These are phyloP conservation scores for Ophion ellenae DNA, from an alignment of 2,888 invertebrate species.

Conservation along the genomic window DNA sequence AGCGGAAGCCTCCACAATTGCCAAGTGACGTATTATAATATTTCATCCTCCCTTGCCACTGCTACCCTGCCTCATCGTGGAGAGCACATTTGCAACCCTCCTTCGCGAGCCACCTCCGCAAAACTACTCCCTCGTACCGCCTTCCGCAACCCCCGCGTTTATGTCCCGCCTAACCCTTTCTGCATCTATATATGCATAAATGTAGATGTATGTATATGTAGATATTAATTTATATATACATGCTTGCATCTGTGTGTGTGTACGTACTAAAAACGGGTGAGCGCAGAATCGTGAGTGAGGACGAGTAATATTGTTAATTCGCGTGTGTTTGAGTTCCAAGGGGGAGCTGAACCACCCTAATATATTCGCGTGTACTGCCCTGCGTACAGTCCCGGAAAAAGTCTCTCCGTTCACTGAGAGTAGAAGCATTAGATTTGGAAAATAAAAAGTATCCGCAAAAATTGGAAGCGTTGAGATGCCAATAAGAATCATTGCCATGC, in stretches of 20 bases:
- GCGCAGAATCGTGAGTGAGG: slow-evolving; percentile 66
- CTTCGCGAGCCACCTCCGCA: slow-evolving; percentile 68
- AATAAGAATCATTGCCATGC: too few relatives aligned
- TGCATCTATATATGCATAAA: slow-evolving; percentile 11
- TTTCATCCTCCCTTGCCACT: slow-evolving; percentile 76
- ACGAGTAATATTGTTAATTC: slow-evolving; percentile 83
- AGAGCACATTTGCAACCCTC: slow-evolving; percentile 71
- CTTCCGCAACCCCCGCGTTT: slow-evolving; percentile 70
- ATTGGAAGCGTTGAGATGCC: too few relatives aligned
- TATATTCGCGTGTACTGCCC: slow-evolving; percentile 78
- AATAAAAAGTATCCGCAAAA: too few relatives aligned
- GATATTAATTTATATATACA: not conserved
- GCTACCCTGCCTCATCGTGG: slow-evolving; percentile 41
- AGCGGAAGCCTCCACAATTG: slow-evolving; percentile 74
- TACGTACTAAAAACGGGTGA: slow-evolving; percentile 48
- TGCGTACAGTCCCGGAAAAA: slow-evolving; percentile 71
- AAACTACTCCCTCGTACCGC: slow-evolving; percentile 51
- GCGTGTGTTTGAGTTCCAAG: slow-evolving; percentile 80
- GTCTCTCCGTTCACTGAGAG: slow-evolving; percentile 23
- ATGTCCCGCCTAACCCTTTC: slow-evolving; percentile 72
- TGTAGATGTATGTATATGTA: slow-evolving; percentile 24
- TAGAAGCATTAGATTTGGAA: not conserved
- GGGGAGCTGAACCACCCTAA: slow-evolving; percentile 79
- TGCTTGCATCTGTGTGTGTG: not conserved
- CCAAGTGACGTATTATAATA: slow-evolving; percentile 83